A percentile compares a stretch with the other conserved stretches of the same genome.
phyloP scores from a whole-genome alignment of 2,888 invertebrate genomes.

The Pterostichus madidus region DNA sequence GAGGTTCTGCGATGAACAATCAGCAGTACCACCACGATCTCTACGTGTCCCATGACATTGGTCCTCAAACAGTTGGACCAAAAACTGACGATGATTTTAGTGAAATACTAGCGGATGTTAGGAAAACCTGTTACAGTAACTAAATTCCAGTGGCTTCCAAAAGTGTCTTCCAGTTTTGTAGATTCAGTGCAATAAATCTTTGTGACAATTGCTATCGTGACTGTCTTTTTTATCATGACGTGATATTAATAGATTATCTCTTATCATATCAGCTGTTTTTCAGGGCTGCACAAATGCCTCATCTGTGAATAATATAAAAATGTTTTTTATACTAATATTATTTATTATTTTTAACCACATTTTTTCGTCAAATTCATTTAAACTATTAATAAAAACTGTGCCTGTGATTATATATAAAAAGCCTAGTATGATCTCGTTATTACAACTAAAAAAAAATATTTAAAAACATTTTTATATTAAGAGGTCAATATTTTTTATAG shows the following conservation, averaged over 20 bases:
- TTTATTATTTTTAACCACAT: conserved; percentile 25
- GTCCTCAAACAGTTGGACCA: conserved; percentile 73
- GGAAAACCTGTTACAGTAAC: conserved; percentile 92
- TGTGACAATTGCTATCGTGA: conserved; percentile 31
- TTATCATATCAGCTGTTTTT: neutral
- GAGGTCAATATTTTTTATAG: conserved; percentile 5
- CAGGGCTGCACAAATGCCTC: too few relatives aligned
- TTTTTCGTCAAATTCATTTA: neutral
- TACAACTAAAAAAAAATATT: neutral
- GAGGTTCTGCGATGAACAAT: conserved; percentile 71
- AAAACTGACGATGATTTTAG: conserved; percentile 92
- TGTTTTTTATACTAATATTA: conserved; percentile 32
- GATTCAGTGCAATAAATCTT: conserved; percentile 48
- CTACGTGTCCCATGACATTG: conserved; percentile 72
- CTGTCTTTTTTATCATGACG: conserved; percentile 35
- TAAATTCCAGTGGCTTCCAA: conserved; percentile 73
- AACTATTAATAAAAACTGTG: neutral
- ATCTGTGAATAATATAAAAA: conserved; percentile 20
- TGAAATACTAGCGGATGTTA: conserved; percentile 91
- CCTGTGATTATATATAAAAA: conserved; percentile 5
- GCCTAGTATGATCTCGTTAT: neutral
- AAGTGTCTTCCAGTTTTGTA: conserved; percentile 46
- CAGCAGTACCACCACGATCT: conserved; percentile 73
- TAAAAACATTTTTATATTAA: conserved; percentile 50
- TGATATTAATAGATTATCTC: conserved; percentile 37